A percentile compares a stretch with the other conserved stretches of the same genome.
Evolutionary conservation across 2,888 invertebrate genomes (phyloP).

Genomic region (Glyphotaelius pellucidus): DNA sequence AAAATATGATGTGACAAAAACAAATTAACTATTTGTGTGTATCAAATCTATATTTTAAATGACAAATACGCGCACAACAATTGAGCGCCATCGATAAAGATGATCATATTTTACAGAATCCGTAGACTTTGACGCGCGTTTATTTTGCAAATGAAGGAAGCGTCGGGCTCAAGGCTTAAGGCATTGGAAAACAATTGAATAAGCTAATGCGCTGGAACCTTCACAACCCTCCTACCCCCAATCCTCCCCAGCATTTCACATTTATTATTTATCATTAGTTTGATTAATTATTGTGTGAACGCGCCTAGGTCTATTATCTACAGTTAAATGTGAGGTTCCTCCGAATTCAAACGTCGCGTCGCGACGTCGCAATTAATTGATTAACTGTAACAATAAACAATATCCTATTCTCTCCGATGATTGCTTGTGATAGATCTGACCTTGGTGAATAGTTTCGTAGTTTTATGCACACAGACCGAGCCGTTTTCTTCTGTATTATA

Average conservation of each 20-base stretch:
- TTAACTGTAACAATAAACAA: not conserved
- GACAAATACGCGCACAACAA: not conserved
- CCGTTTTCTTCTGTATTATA: too few relatives aligned
- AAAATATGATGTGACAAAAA: too few relatives aligned
- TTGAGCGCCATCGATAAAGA: not conserved
- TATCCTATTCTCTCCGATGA: not conserved
- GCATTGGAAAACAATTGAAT: conserved; percentile 7
- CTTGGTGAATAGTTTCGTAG: not conserved
- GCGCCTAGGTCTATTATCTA: not conserved
- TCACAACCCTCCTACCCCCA: not conserved
- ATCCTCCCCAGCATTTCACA: not conserved
- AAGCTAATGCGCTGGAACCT: not conserved
- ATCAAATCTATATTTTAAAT: not conserved
- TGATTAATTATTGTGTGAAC: conserved; percentile 6
- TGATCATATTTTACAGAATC: not conserved
- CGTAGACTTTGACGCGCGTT: not conserved
- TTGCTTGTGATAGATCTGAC: not conserved
- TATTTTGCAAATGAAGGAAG: conserved; percentile 5
- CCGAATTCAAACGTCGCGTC: not conserved
- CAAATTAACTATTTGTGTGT: not conserved
- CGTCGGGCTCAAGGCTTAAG: not conserved
- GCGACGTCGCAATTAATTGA: not conserved
- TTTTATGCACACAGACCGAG: not conserved
- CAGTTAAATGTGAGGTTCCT: not conserved
- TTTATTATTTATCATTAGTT: conserved; percentile 7